Base-by-base conservation (phyloP, 1,140 invertebrate species). In the Lucilia sericata region DNA sequence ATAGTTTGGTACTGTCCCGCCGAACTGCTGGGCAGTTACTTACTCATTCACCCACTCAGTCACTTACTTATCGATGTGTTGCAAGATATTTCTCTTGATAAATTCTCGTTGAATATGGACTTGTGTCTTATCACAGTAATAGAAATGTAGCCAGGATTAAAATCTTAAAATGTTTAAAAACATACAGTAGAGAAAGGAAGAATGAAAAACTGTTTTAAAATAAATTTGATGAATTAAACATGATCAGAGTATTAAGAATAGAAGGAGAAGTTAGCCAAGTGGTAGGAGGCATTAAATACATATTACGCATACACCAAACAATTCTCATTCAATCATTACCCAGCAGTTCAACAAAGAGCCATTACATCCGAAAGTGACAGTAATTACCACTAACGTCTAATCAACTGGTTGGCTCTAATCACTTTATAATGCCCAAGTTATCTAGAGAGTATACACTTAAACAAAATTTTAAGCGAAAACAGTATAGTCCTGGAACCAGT, bases 221-320 rank as follows among this genome's bases (percentile, higher is more conserved):
- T 19, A 70, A 70, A 70, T 70, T 10, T 49, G 42, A 80, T 80
- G 76, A 80, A 49, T 80, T 80, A 80, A 80, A 80, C 42, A 49
- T 49, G 76, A 80, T 80, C 42, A 49, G 8, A 21, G 19, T 70
- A 4, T 8, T 8, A 0, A 21, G 10, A 70, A 70, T 10, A 10
- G 19, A 70, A 21, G 17, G 8, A 70, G 17, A 70, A 25, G 19
- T 19, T 70, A 2, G 55, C n/a, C 17, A 30, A 30, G 25, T 30
- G 3, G 25, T 30, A 30, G 25, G 3, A 30, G 1, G 25, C 25
- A 30, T 30, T 30, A 3, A 30, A 30, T 30, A 60, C 10, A 60
- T 60, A n/a, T 42, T 42, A 8, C 42, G 5, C 42, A 42, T 42
- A 42, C 5, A 42, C 42, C 2, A 42, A 42, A 1, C 2, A 42